Evolutionary conservation across 2,113 vertebrate species (phyloP), one percentile per base, ranked within the genome.

Genomic region (Tyrannus savana): DNA sequence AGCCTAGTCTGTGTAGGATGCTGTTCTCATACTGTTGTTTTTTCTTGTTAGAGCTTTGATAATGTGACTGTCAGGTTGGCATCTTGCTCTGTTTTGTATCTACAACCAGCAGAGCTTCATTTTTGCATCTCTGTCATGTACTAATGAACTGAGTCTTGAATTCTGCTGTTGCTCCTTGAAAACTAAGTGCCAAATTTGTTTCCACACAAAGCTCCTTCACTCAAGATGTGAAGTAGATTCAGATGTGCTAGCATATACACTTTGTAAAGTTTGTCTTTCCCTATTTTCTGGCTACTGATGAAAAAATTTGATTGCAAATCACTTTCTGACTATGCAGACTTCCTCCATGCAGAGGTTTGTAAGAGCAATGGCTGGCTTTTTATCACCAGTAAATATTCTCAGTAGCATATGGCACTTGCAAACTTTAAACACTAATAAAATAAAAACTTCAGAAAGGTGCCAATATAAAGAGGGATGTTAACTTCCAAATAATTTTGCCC

Each of bases 51-150:
- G 87, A 93, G 92, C 88, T 94, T 96, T 90, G 88, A 84, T 89
- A 85, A 80, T 76, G 71, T 42, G 80, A 93, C 93, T 96, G 92
- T 95, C 88, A 78, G 90, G 86, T 95, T 97, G 96, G 93, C 94
- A 96, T 95, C 92, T 94, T 0, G 4, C 72, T 91, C 86, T 90
- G 80, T 89, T 96, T 95, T 91, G 44, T 92, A 92, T 90, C 90
- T 96, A 72, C 89, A 94, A 92, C 80, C 90, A 92, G 73, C 92
- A 92, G 79, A 96, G 93, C 84, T 94, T 93, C 80, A 25, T 84
- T 95, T 96, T 81, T 97, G 93, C 92, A 96, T 93, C 93, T 87
- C 80, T 92, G 88, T 95, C 79, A 66, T 94, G 82, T 97, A 93
- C 88, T 96, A 96, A 94, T 96, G 95, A 96, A 96, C 86, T 15